A percentile compares a stretch with the other conserved stretches of the same genome.
Conservation (phyloP, 2,888 invertebrate species). For the Cryptus armator region DNA sequence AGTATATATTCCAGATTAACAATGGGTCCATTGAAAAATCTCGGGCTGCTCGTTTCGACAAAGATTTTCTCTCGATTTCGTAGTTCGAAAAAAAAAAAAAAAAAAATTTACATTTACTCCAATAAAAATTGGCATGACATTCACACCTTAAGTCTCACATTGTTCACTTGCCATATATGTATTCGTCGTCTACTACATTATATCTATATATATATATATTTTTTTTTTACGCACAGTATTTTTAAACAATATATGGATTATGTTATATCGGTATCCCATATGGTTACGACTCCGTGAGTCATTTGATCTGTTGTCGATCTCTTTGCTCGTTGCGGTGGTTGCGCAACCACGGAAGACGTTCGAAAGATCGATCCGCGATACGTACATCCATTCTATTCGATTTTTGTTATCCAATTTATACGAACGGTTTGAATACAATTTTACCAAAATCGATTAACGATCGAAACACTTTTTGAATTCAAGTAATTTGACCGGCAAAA, state of each 20-base stretch:
- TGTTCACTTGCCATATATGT: neutral
- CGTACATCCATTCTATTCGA: neutral
- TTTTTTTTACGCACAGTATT: slow-evolving; percentile 18
- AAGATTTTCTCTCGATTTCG: slow-evolving; percentile 24
- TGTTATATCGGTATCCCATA: slow-evolving; percentile 9
- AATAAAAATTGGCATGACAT: slow-evolving; percentile 30
- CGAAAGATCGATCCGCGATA: slow-evolving; percentile 25
- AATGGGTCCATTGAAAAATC: slow-evolving; percentile 29
- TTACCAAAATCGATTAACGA: neutral
- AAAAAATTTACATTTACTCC: slow-evolving; percentile 35
- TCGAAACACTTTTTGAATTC: neutral
- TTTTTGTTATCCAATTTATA: neutral
- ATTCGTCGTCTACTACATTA: slow-evolving; percentile 15
- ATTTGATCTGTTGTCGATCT: slow-evolving; percentile 27
- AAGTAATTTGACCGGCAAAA: neutral
- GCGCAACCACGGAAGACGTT: slow-evolving; percentile 53
- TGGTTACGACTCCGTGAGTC: slow-evolving; percentile 20
- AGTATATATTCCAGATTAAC: slow-evolving; percentile 10
- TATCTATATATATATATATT: slow-evolving; percentile 42
- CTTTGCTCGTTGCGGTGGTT: slow-evolving; percentile 19
- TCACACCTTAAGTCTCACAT: slow-evolving; percentile 28
- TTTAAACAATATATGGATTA: slow-evolving; percentile 20
- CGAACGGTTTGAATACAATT: neutral
- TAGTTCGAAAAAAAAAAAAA: too few species aligned
- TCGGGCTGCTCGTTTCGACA: neutral